phyloP scores from a whole-genome alignment of 2,888 invertebrate species.

The Parthenolecanium corni region DNA sequence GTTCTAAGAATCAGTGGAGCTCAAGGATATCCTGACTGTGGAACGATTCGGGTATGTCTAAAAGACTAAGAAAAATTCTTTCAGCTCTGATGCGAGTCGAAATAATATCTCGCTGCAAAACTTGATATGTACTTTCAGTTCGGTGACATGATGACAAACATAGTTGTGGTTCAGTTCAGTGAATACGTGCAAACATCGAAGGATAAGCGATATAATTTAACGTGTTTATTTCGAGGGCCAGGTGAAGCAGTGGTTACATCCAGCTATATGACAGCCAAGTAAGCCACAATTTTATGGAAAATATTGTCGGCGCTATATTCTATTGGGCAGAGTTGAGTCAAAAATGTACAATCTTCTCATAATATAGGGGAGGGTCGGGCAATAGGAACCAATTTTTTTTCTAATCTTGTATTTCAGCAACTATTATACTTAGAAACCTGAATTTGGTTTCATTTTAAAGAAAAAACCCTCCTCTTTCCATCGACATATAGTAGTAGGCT shows the following conservation, averaged over 20 bases:
- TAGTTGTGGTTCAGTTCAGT: conserved; percentile 85
- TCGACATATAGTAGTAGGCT: too few species aligned
- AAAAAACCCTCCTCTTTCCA: too few species aligned
- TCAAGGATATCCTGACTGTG: conserved; percentile 88
- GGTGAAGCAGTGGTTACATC: conserved; percentile 89
- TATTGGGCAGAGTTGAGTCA: neutral
- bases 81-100: neutral
- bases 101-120: too few species aligned
- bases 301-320: too few species aligned
- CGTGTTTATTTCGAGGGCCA: conserved; percentile 82
- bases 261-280: conserved; percentile 85
- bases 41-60: conserved; percentile 61
- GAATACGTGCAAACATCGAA: conserved; percentile 83
- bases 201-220: conserved; percentile 82
- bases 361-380: too few species aligned
- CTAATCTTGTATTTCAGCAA: too few species aligned
- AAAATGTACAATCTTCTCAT: neutral
- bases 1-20: conserved; percentile 75
- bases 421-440: too few species aligned
- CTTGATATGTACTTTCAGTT: conserved; percentile 45
- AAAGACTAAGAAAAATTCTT: too few species aligned
- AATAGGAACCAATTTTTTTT: too few species aligned
- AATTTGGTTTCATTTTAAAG: too few species aligned
- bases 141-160: conserved; percentile 86
- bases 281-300: conserved; percentile 37